Evolutionary conservation across 1,140 invertebrate genomes (phyloP).

Genomic region (Diabrotica virgifera): DNA sequence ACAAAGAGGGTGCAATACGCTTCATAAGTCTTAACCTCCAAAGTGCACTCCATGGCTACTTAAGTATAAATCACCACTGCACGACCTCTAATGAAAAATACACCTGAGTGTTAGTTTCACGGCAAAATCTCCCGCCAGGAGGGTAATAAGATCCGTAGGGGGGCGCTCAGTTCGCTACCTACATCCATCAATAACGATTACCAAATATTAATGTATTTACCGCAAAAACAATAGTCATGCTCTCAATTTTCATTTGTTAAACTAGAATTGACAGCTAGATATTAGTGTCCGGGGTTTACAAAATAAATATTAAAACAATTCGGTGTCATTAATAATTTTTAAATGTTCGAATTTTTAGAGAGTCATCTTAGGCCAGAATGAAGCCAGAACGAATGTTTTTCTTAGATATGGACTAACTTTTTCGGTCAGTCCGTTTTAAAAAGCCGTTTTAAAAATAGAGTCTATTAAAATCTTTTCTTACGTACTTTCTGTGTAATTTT

Average conservation of each 20-base stretch:
- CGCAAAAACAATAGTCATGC: slow-evolving; percentile 25
- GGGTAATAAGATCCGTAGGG: slow-evolving; percentile 40
- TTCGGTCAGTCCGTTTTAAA: no score
- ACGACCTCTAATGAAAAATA: slow-evolving; percentile 36
- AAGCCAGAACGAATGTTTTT: no score
- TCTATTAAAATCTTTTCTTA: no score
- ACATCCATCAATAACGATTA: slow-evolving; percentile 42
- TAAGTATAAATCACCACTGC: slow-evolving; percentile 32
- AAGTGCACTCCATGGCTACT: slow-evolving; percentile 23
- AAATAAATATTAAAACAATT: slow-evolving; percentile 6
- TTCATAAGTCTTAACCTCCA: slow-evolving; percentile 22
- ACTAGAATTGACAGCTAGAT: slow-evolving; percentile 18
- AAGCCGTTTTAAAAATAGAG: no score
- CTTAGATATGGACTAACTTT: no score
- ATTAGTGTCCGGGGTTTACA: slow-evolving; percentile 13
- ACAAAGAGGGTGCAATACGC: background rate
- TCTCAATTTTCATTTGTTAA: slow-evolving; percentile 25
- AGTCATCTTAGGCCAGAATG: background rate
- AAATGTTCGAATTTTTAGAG: background rate
- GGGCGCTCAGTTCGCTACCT: slow-evolving; percentile 36
- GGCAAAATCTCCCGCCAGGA: slow-evolving; percentile 34
- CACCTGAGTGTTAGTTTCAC: slow-evolving; percentile 36
- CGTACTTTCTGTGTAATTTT: no score
- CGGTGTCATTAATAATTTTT: slow-evolving; percentile 3
- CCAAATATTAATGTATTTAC: slow-evolving; percentile 32